These are phyloP conservation scores for Sturnira hondurensis DNA, from an alignment of 2,113 vertebrate species.

Conservation along the genomic window DNA sequence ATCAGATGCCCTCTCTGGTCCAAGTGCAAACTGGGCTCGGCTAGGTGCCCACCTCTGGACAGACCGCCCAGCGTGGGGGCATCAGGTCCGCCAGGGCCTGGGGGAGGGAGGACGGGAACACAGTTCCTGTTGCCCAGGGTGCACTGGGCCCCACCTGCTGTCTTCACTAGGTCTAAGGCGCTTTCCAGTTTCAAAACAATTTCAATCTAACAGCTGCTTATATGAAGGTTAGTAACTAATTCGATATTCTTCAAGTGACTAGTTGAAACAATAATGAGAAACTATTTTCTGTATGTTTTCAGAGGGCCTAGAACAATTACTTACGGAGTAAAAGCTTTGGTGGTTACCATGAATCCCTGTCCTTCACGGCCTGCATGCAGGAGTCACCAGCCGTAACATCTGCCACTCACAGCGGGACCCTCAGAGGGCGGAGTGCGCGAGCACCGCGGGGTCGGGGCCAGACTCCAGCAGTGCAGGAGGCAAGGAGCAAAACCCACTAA, in stretches of 20 bases:
- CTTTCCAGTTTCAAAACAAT: background rate
- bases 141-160: background rate
- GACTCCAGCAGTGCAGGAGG: rapidly evolving
- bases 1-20: background rate
- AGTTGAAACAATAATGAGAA: background rate
- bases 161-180: background rate
- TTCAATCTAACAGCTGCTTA: background rate
- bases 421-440: rapidly evolving
- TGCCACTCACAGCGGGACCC: rapidly evolving
- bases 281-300: background rate
- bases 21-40: background rate
- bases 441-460: rapidly evolving
- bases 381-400: background rate
- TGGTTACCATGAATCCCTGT: background rate
- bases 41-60: background rate
- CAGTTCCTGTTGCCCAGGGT: rapidly evolving
- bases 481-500: background rate
- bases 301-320: background rate
- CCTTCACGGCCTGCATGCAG: background rate
- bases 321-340: background rate
- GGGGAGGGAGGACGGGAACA: too few relatives aligned
- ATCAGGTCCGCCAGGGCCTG: rapidly evolving
- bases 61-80: rapidly evolving
- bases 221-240: background rate
- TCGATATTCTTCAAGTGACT: background rate